Evolutionary conservation across 2,113 vertebrate genomes (phyloP), one percentile per base, ranked within the genome.

Genomic region (Aptenodytes forsteri): DNA sequence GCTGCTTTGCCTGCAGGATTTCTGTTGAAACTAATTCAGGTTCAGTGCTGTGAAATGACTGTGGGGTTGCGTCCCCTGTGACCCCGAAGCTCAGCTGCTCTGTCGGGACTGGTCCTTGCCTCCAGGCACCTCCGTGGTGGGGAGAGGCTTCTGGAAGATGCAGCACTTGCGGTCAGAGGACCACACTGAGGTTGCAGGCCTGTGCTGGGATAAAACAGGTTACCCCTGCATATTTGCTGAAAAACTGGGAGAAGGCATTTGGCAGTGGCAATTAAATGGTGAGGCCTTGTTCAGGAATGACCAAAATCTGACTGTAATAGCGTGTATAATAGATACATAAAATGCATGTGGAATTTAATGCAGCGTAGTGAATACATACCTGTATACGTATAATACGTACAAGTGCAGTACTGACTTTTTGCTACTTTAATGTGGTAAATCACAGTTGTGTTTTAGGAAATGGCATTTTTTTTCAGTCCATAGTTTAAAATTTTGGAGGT

Each of bases 261-360:
- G 86, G 67, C 94, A 86, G 30, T 90, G 92, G 89, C 89, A 76
- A 50, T 69, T 87, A 94, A 95, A 80, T 85, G 70, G 90, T 91
- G 87, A 98, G 93, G 85, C 97, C 94, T 95, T 96, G 93, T 97
- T 98, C 92, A 97, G 94, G 96, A 98, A 97, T 96, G 97, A 95
- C 93, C 97, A 82, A 92, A 97, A 94, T 96, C 71, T 26, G 78
- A 93, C 96, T 88, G 94, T 88, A 91, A 90, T 94, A 87, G 93
- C 7, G 78, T 96, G 91, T 97, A 96, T 94, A 96, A 84, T 97
- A 97, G 94, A 93, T 94, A 97, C 86, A 72, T 96, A 94, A 97
- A 83, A 95, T 90, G 93, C 93, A 90, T 98, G 95, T 97, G 97
- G 87, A 96, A 71, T 94, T 97, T 94, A 97, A 85, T 50, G 92